Base-by-base conservation (phyloP, 1,140 invertebrate genomes). In the Ganaspis sp. region DNA sequence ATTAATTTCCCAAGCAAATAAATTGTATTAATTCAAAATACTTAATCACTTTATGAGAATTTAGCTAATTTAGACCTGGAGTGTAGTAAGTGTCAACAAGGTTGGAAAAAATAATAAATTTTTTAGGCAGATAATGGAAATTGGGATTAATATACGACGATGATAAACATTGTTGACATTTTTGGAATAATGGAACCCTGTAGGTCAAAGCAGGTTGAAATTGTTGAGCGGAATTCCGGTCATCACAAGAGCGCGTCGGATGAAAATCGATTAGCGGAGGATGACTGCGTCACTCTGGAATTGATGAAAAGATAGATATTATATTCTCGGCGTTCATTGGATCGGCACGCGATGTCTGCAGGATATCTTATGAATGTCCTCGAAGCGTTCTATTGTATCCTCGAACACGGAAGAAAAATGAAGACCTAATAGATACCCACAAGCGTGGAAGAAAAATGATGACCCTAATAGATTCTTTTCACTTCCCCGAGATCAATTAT, bases 281-380 rank as follows among this genome's bases (percentile, higher is more conserved):
- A 58, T 58, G 54, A 58, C 54, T 58, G 54, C 54, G 54, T 58
- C 21, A 58, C 23, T 58, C 21, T 26, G 11, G 4, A 58, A 58
- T 58, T 58, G 54, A 58, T 58, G 23, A 29, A 58, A 23, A 58
- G 54, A 58, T 9, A 26, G 23, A 58, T 58, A 58, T 58, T 58
- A 58, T 58, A 29, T 58, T 58, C 54, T 58, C 21, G 11, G 21
- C 21, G 9, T 58, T 58, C 21, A 58, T 26, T 26, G 54, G 54
- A 15, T 26, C 21, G 54, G 54, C 54, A 58, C 21, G 9, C 23
- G 54, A 58, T 58, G 9, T 26, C 54, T 4, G 21, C 11, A 23
- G 21, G 21, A 58, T 58, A 58, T 58, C 54, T 58, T 58, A 58
- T 58, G 9, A 58, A 58, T 58, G 54, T 58, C 54, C 54, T 58